Evolutionary conservation across 2,113 vertebrate species (phyloP).

Genomic region (Hymenochirus boettgeri): DNA sequence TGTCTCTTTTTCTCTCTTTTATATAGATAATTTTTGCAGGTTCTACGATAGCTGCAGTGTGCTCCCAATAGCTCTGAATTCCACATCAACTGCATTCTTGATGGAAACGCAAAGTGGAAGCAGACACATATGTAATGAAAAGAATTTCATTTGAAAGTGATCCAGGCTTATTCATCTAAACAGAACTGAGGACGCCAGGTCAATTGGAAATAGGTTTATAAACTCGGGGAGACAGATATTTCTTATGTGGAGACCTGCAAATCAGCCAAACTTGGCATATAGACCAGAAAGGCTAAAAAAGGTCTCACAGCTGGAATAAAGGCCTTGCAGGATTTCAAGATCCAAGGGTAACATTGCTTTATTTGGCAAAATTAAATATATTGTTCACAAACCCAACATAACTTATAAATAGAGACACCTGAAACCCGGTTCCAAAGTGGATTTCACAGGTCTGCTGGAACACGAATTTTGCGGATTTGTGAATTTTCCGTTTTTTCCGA

Average conservation of each 20-base stretch:
- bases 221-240: background rate
- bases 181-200: background rate
- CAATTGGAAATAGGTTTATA: background rate
- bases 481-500: too few relatives aligned
- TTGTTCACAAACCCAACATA: too few relatives aligned
- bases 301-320: background rate
- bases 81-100: background rate
- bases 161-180: conserved; percentile 10
- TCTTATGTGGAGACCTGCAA: too few relatives aligned
- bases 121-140: conserved; percentile 1
- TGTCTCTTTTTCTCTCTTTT: too few relatives aligned
- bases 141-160: background rate
- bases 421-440: too few relatives aligned
- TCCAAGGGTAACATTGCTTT: background rate
- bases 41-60: too few relatives aligned
- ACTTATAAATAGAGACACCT: too few relatives aligned
- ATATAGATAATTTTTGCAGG: too few relatives aligned
- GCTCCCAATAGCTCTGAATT: background rate
- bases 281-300: too few relatives aligned
- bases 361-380: background rate
- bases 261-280: background rate
- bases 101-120: conserved; percentile 1
- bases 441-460: too few relatives aligned
- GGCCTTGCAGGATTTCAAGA: background rate
- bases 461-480: too few relatives aligned